Percentiles rank a stretch among this genome's conserved stretches.
These are phyloP conservation scores for Brachirus orientalis DNA, from an alignment of 2,113 vertebrate genomes.

Conservation along the genomic window DNA sequence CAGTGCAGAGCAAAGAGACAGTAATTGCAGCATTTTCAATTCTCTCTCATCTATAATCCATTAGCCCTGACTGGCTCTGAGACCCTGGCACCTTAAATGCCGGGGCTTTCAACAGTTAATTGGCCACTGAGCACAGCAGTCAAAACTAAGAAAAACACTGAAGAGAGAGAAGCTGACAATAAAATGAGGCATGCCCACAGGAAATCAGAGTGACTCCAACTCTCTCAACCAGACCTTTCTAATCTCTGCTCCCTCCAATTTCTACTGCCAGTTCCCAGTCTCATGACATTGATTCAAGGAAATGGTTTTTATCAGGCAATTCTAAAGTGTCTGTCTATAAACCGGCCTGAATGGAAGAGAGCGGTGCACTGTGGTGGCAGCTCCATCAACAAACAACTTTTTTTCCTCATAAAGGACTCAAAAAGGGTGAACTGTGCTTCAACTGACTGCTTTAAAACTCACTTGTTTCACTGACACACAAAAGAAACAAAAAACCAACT, in stretches of 20 bases:
- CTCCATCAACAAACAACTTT: slow-evolving; percentile 52
- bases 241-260: slow-evolving; percentile 34
- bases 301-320: slow-evolving; percentile 61
- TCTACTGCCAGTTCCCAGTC: slow-evolving; percentile 33
- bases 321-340: slow-evolving; percentile 43
- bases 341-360: slow-evolving; percentile 48
- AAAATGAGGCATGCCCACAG: slow-evolving; percentile 33
- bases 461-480: slow-evolving; percentile 48
- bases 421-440: slow-evolving; percentile 24
- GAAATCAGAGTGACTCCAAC: slow-evolving; percentile 28
- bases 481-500: slow-evolving; percentile 34
- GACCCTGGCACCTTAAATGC: slow-evolving; percentile 1
- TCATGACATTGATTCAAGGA: slow-evolving; percentile 34
- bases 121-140: slow-evolving; percentile 39
- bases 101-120: slow-evolving; percentile 46
- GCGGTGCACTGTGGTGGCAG: slow-evolving; percentile 38
- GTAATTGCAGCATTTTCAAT: slow-evolving; percentile 22
- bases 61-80: slow-evolving; percentile 1
- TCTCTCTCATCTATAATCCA: slow-evolving; percentile 43
- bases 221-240: slow-evolving; percentile 29
- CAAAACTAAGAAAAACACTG: slow-evolving; percentile 27
- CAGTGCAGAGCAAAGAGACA: slow-evolving; percentile 8
- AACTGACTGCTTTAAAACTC: slow-evolving; percentile 39
- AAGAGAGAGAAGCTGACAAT: slow-evolving; percentile 23
- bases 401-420: slow-evolving; percentile 30